Evolutionary conservation across 1,140 invertebrate species (phyloP), one percentile per base, ranked within the genome.

Genomic region (Tetraneura akinire): DNA sequence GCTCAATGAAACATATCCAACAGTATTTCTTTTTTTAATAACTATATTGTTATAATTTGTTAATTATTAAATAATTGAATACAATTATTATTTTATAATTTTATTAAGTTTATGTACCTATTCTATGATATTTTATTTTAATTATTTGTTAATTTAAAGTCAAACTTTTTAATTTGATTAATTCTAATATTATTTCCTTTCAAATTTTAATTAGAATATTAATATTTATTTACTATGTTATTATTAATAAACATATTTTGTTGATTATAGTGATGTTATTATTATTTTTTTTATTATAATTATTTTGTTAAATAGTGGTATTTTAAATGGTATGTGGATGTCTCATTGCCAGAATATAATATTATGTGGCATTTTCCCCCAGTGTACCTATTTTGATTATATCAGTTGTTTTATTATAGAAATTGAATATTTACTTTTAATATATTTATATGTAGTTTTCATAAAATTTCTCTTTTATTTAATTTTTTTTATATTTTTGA

Each of bases 71-170:
- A 51, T 71, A 29, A 71, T 71, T 68, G 32, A 73, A 32, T 53
- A 73, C 26, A 51, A 53, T 53, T 73, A 73, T 53, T 73, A 55
- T 55, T 68, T 76, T 76, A 76, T 6, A 37, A 76, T 76, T 76
- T 57, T 76, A 76, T 57, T 71, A 71, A 71, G 68, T 71, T 71
- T 71, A 71, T 57, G 29, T 76, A 57, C 5, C 68, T 71, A 71
- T 8, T 45, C 32, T 68, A 55, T 11, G 23, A 70, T 70, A 45
- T 74, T 74, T 74, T 32, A 74, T 51, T 73, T 32, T 53, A 51
- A n/a, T 73, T 73, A 66, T 73, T 49, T 73, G 47, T 74, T 55
- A 73, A 55, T 37, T 37, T 68, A 45, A 45, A 68, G 64, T 68
- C 64, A 68, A 45, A 21, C 64, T 45, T 45, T 47, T 76, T 57